Conservation (phyloP, 2,888 invertebrate genomes). For the Stenoptilia bipunctidactyla region DNA sequence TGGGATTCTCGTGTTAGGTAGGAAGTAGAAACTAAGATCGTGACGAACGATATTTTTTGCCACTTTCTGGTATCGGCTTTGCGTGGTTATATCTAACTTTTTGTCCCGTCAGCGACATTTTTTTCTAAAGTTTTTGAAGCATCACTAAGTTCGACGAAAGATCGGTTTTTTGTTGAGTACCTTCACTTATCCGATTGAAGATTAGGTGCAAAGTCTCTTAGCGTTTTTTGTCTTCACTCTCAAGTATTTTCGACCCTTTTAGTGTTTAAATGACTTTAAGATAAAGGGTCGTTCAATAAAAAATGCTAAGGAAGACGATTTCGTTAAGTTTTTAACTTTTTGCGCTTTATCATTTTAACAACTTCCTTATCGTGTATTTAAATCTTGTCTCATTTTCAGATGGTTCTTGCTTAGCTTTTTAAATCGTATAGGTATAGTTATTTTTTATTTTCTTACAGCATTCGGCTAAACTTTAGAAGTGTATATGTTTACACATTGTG, state of each 20-base stretch:
- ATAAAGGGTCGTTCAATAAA: conserved; percentile 21
- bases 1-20: conserved; percentile 46
- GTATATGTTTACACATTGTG: too few species aligned
- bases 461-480: too few species aligned
- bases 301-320: not conserved
- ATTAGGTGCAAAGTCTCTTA: conserved; percentile 44
- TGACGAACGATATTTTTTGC: conserved; percentile 42
- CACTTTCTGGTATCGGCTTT: conserved; percentile 17
- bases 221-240: conserved; percentile 24
- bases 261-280: conserved; percentile 22
- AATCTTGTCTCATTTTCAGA: too few species aligned
- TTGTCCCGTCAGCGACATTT: conserved; percentile 24
- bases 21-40: conserved; percentile 38
- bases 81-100: conserved; percentile 28
- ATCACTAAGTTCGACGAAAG: conserved; percentile 24
- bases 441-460: too few species aligned
- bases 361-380: too few species aligned
- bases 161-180: conserved; percentile 32
- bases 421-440: too few species aligned
- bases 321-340: not conserved
- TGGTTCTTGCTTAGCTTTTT: too few species aligned
- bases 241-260: conserved; percentile 22
- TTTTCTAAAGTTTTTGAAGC: conserved; percentile 18
- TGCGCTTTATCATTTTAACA: too few species aligned
- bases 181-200: conserved; percentile 45